Evolutionary conservation across 2,797 vertebrate species (phyloP).

Genomic region (Clarias platycephalus): DNA sequence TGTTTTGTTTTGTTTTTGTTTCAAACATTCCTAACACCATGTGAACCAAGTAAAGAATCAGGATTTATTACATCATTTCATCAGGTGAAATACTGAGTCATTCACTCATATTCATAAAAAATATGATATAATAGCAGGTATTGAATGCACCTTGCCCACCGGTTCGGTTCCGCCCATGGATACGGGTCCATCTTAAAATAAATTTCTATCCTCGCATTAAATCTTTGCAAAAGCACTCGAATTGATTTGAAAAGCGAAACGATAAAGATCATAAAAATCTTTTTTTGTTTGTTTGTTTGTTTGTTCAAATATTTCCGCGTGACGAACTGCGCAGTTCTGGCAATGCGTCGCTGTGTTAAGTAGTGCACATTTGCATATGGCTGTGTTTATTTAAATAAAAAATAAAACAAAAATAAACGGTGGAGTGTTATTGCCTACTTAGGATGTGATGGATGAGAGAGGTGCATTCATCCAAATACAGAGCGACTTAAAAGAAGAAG

Average conservation of each 20-base stretch:
- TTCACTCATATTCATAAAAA: slow-evolving; percentile 35
- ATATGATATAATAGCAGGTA: slow-evolving; percentile 23
- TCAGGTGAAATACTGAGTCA: slow-evolving; percentile 43
- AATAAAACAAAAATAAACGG: not conserved
- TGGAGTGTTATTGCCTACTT: slow-evolving; percentile 38
- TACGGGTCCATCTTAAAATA: not conserved
- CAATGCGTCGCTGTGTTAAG: not conserved
- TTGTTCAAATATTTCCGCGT: not conserved
- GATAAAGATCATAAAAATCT: not conserved
- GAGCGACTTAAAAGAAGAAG: slow-evolving; percentile 27
- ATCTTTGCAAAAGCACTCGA: not conserved
- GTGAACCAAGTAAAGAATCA: slow-evolving; percentile 50
- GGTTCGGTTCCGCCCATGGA: slow-evolving; percentile 8
- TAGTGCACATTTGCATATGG: slow-evolving; percentile 43
- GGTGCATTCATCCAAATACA: slow-evolving; percentile 45
- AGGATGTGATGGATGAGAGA: slow-evolving; percentile 39
- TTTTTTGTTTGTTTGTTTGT: not conserved
- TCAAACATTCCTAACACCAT: slow-evolving; percentile 38
- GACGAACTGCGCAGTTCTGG: not conserved
- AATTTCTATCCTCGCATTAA: not conserved
- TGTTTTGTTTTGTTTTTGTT: slow-evolving; percentile 24
- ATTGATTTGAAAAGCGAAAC: not conserved
- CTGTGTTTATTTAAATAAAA: slow-evolving; percentile 11
- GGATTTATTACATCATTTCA: slow-evolving; percentile 46
- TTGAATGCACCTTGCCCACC: slow-evolving; percentile 51